Conservation (phyloP, 2,888 invertebrate genomes). For the Eledona agricola region DNA sequence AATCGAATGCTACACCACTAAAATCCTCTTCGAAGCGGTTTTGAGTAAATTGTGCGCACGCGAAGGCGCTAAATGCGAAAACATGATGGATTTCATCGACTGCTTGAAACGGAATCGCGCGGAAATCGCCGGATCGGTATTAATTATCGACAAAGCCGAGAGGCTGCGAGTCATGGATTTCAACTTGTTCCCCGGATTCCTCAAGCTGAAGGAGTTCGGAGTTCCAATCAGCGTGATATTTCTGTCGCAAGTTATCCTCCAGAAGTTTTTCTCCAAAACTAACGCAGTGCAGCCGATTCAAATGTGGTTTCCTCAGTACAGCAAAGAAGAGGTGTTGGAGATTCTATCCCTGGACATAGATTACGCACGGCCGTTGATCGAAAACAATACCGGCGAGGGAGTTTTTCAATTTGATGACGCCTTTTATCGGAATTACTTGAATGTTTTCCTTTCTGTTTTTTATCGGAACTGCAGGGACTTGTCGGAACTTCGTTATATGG, state of each 20-base stretch:
- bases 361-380: slow-evolving; percentile 46
- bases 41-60: slow-evolving; percentile 67
- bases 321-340: slow-evolving; percentile 71
- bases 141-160: slow-evolving; percentile 85
- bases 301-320: slow-evolving; percentile 83
- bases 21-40: slow-evolving; percentile 80
- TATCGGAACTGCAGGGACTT: slow-evolving; percentile 86
- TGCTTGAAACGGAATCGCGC: slow-evolving; percentile 44
- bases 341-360: slow-evolving; percentile 63
- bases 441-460: slow-evolving; percentile 84
- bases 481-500: slow-evolving; percentile 82
- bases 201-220: slow-evolving; percentile 77
- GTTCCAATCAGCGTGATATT: slow-evolving; percentile 80
- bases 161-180: slow-evolving; percentile 78
- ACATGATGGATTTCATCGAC: slow-evolving; percentile 71
- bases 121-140: slow-evolving; percentile 64
- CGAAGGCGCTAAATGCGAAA: slow-evolving; percentile 70
- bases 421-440: slow-evolving; percentile 82
- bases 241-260: slow-evolving; percentile 80
- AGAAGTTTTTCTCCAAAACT: slow-evolving; percentile 78
- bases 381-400: slow-evolving; percentile 43
- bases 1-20: slow-evolving; percentile 81
- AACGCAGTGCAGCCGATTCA: slow-evolving; percentile 76
- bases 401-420: slow-evolving; percentile 56
- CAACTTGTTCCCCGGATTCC: slow-evolving; percentile 76